Evolutionary conservation across 2,797 vertebrate species (phyloP).

Genomic region (Sebastes minor): DNA sequence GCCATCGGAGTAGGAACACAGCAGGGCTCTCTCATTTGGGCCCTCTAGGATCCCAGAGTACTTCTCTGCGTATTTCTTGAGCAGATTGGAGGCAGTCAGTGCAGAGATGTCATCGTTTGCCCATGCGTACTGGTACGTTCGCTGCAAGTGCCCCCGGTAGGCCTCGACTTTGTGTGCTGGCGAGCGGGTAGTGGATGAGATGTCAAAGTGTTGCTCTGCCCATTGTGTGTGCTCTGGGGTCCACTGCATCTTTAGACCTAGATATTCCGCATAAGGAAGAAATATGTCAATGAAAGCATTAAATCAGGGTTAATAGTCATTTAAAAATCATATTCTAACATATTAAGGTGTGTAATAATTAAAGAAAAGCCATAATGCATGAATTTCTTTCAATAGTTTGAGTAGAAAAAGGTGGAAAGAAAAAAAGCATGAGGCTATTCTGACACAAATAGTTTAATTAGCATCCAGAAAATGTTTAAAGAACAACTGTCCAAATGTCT

Average conservation of each 20-base stretch:
- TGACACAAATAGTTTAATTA: neutral
- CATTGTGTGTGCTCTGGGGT: constrained; percentile 99
- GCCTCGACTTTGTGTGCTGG: constrained; percentile 99
- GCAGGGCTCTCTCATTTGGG: constrained; percentile 91
- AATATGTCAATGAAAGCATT: constrained; percentile 56
- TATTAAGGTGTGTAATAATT: neutral
- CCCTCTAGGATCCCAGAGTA: constrained; percentile 98
- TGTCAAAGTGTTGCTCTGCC: constrained; percentile 99
- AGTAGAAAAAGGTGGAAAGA: neutral
- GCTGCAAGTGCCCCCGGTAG: constrained; percentile 96
- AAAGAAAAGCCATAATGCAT: neutral
- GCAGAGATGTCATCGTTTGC: constrained; percentile 99
- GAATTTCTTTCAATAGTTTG: neutral
- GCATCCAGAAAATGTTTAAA: neutral
- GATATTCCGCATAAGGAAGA: constrained; percentile 66
- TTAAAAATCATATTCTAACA: neutral
- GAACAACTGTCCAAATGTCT: constrained; percentile 1
- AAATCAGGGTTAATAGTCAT: constrained; percentile 4
- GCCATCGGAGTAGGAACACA: constrained; percentile 93
- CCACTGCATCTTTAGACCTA: constrained; percentile 99
- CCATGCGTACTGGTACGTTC: constrained; percentile 99
- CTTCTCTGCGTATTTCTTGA: constrained; percentile 99
- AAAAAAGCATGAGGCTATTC: neutral
- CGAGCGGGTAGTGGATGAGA: constrained; percentile 97
- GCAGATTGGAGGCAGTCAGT: constrained; percentile 96